Evolutionary conservation across 2,888 invertebrate species (phyloP).

Genomic region (Netelia virgata): DNA sequence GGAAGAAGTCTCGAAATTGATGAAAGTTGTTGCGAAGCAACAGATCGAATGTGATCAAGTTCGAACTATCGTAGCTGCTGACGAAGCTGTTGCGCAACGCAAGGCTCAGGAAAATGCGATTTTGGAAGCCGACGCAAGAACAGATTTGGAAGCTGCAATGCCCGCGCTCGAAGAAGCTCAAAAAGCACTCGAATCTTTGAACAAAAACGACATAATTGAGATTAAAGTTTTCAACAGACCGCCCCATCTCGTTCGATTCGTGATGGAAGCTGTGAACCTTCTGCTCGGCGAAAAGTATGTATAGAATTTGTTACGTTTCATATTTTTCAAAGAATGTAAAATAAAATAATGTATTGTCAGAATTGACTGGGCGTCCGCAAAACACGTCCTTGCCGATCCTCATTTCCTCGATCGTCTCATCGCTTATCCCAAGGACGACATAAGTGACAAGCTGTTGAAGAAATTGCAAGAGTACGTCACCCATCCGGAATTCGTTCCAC

Average conservation of each 20-base stretch:
- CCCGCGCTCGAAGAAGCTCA: conserved; percentile 95
- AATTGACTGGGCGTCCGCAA: conserved; percentile 95
- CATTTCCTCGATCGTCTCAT: conserved; percentile 93
- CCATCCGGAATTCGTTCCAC: conserved; percentile 94
- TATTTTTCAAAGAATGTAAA: not conserved
- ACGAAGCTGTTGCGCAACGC: conserved; percentile 93
- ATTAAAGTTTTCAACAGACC: conserved; percentile 95
- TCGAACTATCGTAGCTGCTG: conserved; percentile 91
- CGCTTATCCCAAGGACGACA: conserved; percentile 95
- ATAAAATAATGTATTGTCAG: conserved; percentile 83
- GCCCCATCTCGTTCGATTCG: conserved; percentile 93
- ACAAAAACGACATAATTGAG: conserved; percentile 96
- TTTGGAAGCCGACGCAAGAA: conserved; percentile 94
- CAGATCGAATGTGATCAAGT: conserved; percentile 94
- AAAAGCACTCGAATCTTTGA: conserved; percentile 93
- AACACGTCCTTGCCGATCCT: conserved; percentile 92
- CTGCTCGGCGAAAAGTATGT: conserved; percentile 91
- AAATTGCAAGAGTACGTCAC: conserved; percentile 94
- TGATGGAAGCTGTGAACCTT: conserved; percentile 96
- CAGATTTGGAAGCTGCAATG: conserved; percentile 93
- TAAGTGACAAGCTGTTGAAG: conserved; percentile 90
- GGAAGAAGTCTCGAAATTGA: conserved; percentile 90
- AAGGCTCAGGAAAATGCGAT: conserved; percentile 94
- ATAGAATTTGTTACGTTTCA: conserved; percentile 27
- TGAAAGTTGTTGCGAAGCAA: conserved; percentile 91